Evolutionary conservation across 2,113 vertebrate genomes (phyloP), one percentile per base, ranked within the genome.

Genomic region (Sphaerodactylus townsendi): DNA sequence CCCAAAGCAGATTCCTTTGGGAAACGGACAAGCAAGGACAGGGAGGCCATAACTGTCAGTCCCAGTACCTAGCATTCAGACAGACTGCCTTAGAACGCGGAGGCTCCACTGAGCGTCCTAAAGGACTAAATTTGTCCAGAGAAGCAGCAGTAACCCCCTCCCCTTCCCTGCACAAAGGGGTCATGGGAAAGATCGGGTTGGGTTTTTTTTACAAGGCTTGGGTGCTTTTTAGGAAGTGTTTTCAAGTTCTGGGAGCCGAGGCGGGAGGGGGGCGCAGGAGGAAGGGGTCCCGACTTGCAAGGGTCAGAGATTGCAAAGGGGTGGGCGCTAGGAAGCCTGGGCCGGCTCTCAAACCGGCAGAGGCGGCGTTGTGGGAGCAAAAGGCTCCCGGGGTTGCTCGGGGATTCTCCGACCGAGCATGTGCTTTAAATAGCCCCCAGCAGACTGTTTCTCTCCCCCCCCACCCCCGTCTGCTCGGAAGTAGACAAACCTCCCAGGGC

Each of bases 361-460:
- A 68, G 41, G 7, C 14, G 33, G 80, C 9, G 41, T 30, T 33
- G 41, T 37, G 71, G 68, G 17, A 53, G 77, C 10, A 73, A 50
- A 71, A 69, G 70, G 30, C 69, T 65, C 84, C 70, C 62, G 46
- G 78, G 9, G 77, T 35, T 59, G 48, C 84, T 56, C 8, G 78
- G 6, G 69, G 46, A 83, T 65, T 68, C 81, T 75, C 77, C 70
- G 35, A 64, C 4, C 7, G 25, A 41, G 72, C 79, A 10, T 48
- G 41, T 41, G 74, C 81, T 87, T 87, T 79, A 87, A 87, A 83
- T 83, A 83, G 81, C 56, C 75, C n/a, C 65, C 21, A 37, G 53
- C 71, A 62, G 73, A 10, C 80, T 66, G 50, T n/a, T 46, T 66
- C 6, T 53, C 17, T 17, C 50, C 48, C 50, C 50, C 50, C 46